Base-by-base conservation (phyloP, 2,797 vertebrate genomes). In the Chiloscyllium punctatum region DNA sequence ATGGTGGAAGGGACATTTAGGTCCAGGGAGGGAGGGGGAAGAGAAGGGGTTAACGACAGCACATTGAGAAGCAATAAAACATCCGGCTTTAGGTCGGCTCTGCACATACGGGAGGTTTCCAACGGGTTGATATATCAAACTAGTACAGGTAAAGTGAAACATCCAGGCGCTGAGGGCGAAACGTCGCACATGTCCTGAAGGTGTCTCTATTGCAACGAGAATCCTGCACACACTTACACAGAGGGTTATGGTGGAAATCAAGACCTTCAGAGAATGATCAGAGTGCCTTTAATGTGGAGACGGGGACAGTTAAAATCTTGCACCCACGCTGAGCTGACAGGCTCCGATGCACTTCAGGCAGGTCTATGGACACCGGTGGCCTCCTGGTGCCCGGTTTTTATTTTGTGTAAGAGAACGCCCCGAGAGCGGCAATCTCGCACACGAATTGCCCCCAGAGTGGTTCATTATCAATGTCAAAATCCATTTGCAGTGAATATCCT, bases 141-240 rank as follows among this genome's bases (percentile, higher is more conserved):
- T 8, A 72, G 27, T n/a, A 95, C 71, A 95, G 48, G 48, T 74
- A 77, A 53, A 74, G 74, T 94, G 48, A 33, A 74, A 72, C 42
- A 72, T 72, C 92, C 92, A 94, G 92, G 69, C 72, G 92, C 7
- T 42, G 92, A 51, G 37, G 72, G 68, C 21, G 68, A 4, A 51
- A 72, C 0, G 48, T 33, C 15, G 94, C 30, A 77, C 71, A 23
- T 94, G 48, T 95, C 69, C 37, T 33, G 71, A 74, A 94, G 69
- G 71, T 95, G 94, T 95, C 94, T 53, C 94, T 77, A 95, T 72
- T 95, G 94, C 69, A 16, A 94, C 72, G 27, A 74, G 94, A 74
- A 71, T 94, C 94, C 94, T 77, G 94, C 94, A 74, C 94, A 77
- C 69, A 69, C 30, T 95, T 95, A 95, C 42, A 95, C 69, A 74